Conservation (phyloP, 2,888 invertebrate species). For the Lottia scabra region DNA sequence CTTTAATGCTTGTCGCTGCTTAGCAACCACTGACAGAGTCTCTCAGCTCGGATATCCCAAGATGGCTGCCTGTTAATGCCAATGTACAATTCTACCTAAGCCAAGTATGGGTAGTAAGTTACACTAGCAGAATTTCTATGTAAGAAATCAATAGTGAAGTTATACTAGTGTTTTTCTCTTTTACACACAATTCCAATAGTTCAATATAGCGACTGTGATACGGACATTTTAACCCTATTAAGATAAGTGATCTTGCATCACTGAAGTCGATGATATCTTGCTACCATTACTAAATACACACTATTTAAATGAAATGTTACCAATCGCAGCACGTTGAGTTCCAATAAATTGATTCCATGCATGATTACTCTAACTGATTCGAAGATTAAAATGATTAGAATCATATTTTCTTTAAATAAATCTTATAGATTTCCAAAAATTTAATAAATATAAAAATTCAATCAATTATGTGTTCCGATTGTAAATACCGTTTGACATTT, state of each 20-base stretch:
- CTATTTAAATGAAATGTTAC: no score
- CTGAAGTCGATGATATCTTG: neutral
- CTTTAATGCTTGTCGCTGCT: neutral
- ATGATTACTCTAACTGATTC: no score
- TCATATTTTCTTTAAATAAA: no score
- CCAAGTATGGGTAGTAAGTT: neutral
- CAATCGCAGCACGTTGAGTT: no score
- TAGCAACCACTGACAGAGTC: slow-evolving; percentile 1
- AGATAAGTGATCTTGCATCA: neutral
- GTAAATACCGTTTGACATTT: neutral
- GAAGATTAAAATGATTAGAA: no score
- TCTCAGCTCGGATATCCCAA: neutral
- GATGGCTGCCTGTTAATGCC: neutral
- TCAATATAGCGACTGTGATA: neutral
- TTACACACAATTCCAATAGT: neutral
- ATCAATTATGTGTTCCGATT: no score
- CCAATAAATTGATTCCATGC: no score
- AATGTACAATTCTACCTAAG: neutral
- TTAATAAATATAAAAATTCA: no score
- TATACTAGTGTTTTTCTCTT: neutral
- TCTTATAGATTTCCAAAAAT: no score
- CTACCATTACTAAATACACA: no score
- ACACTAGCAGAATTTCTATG: neutral
- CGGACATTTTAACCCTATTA: slow-evolving; percentile 1
- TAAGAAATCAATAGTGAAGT: neutral